phyloP scores from a whole-genome alignment of 2,888 invertebrate genomes.

The Hydropsyche betteni region DNA sequence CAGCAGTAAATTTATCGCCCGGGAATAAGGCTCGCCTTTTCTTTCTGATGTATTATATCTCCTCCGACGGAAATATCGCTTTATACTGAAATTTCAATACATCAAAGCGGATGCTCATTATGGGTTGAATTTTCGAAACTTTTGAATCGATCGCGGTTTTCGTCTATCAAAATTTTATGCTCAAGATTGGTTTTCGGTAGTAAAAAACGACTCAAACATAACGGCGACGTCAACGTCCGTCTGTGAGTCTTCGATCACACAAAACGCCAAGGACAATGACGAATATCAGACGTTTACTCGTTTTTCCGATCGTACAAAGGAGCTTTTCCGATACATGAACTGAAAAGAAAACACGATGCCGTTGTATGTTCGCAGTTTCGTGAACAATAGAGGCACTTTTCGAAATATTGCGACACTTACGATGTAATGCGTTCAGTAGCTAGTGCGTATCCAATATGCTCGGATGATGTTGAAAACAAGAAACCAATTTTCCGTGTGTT shows the following conservation, averaged over 20 bases:
- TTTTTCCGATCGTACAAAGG: not conserved
- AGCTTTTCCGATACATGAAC: not conserved
- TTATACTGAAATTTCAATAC: too few species aligned
- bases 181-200: not conserved
- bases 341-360: not conserved
- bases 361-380: constrained; percentile 5
- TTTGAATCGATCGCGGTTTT: too few species aligned
- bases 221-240: not conserved
- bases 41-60: not conserved
- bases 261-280: not conserved
- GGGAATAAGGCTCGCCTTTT: not conserved
- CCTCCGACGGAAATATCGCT: too few species aligned
- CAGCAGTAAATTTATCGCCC: constrained; percentile 19
- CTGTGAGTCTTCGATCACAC: not conserved
- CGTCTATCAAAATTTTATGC: too few species aligned
- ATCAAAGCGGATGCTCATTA: too few species aligned
- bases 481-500: too few species aligned
- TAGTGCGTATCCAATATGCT: too few species aligned
- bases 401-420: constrained; percentile 23
- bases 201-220: not conserved
- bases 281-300: constrained; percentile 6
- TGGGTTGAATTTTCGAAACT: too few species aligned
- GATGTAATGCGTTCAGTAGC: not conserved
- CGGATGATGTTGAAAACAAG: too few species aligned
- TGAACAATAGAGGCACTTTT: constrained; percentile 4